phyloP scores from a whole-genome alignment of 2,888 invertebrate species.

The Drosophila conformis region DNA sequence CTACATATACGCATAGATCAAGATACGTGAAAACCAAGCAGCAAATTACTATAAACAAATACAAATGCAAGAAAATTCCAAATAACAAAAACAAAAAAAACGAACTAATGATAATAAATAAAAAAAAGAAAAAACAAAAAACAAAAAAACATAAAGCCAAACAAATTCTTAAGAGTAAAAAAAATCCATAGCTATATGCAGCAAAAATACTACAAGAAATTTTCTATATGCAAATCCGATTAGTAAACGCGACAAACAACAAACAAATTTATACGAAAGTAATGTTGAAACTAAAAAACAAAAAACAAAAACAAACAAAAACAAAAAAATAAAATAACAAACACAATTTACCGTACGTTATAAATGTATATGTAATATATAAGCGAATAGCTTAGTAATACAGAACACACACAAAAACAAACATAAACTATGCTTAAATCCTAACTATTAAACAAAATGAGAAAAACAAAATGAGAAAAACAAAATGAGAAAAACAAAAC shows the following conservation, averaged over 20 bases:
- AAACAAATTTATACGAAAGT: conserved; percentile 39
- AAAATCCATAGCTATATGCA: conserved; percentile 31
- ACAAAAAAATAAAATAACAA: conserved; percentile 28
- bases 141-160: conserved; percentile 38
- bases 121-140: conserved; percentile 17
- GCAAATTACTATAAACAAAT: conserved; percentile 40
- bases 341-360: conserved; percentile 62
- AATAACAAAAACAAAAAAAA: conserved; percentile 30
- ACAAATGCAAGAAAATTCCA: conserved; percentile 52
- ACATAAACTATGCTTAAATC: conserved; percentile 73
- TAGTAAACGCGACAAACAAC: conserved; percentile 39
- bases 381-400: conserved; percentile 70
- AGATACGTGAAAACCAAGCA: conserved; percentile 21
- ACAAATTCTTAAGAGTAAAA: conserved; percentile 40
- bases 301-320: conserved; percentile 5
- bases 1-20: conserved; percentile 22
- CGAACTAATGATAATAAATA: conserved; percentile 6
- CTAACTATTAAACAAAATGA: conserved; percentile 65
- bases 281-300: conserved; percentile 44
- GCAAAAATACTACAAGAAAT: conserved; percentile 41
- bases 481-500: conserved; percentile 9
- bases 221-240: conserved; percentile 48
- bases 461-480: conserved; percentile 37
- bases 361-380: conserved; percentile 69
- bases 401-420: conserved; percentile 35